Percentiles rank a stretch among this genome's conserved stretches.
Evolutionary conservation across 2,888 invertebrate species (phyloP).

Genomic region (Cataglyphis albicans): DNA sequence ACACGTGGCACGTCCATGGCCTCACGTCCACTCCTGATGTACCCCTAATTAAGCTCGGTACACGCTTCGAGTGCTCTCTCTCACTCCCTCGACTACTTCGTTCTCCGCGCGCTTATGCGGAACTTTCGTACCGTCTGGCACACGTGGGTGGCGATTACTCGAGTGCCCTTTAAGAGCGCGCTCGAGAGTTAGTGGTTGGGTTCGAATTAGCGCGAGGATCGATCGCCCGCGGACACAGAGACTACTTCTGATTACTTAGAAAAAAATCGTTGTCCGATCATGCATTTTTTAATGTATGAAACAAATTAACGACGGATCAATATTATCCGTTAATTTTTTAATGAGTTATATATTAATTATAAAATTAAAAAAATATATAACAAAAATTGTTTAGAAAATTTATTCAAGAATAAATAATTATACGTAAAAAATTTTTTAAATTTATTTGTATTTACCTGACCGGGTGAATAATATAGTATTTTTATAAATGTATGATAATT

Average conservation of each 20-base stretch:
- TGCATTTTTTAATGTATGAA: background rate
- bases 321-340: background rate
- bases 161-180: constrained; percentile 71
- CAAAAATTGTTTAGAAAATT: background rate
- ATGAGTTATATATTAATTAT: background rate
- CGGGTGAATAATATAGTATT: background rate
- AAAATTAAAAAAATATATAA: background rate
- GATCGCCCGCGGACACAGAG: constrained; percentile 55
- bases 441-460: background rate
- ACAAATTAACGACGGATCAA: background rate
- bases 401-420: background rate
- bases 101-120: constrained; percentile 48
- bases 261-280: constrained; percentile 10
- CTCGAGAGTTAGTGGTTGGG: constrained; percentile 68
- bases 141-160: constrained; percentile 68
- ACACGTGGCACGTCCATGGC: constrained; percentile 77
- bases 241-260: constrained; percentile 26
- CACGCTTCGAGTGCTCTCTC: constrained; percentile 69
- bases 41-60: constrained; percentile 79
- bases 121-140: constrained; percentile 66
- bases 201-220: constrained; percentile 64
- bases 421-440: background rate
- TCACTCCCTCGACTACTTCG: constrained; percentile 54
- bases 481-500: background rate
- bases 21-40: constrained; percentile 74